Conservation (phyloP, 2,888 invertebrate genomes). For the Hemaris fuciformis region DNA sequence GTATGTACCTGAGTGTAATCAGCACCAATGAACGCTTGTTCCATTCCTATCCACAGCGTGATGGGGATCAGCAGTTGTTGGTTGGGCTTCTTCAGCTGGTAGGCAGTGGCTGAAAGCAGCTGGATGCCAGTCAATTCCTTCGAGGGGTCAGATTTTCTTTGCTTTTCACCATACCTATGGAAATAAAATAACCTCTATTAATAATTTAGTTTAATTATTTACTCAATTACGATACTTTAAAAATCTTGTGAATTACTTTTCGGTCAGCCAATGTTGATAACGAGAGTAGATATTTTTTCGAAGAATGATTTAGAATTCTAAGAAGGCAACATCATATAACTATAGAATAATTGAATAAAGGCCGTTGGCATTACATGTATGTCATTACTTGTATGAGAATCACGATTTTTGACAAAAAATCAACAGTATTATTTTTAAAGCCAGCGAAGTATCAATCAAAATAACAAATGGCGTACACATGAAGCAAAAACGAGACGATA, state of each 20-base stretch:
- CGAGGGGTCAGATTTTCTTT: constrained; percentile 87
- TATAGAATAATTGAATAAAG: background rate
- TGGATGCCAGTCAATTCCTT: constrained; percentile 89
- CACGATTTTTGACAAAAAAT: background rate
- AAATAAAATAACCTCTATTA: background rate
- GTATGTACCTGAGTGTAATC: constrained; percentile 89
- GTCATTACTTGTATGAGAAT: background rate
- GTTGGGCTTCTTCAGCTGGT: constrained; percentile 94
- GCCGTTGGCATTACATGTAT: too few relatives aligned
- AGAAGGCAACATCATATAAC: background rate
- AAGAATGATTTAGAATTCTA: background rate
- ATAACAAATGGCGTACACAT: background rate
- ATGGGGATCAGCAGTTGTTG: constrained; percentile 96
- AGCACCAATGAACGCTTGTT: constrained; percentile 97
- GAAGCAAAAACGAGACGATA: background rate
- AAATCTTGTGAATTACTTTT: background rate
- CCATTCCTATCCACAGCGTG: constrained; percentile 98
- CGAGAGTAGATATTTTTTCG: constrained; percentile 1
- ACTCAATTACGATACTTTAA: background rate
- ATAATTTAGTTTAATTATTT: background rate
- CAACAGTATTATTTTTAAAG: background rate
- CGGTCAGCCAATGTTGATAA: background rate
- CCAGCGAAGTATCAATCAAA: background rate
- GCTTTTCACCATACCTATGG: constrained; percentile 91
- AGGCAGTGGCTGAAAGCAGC: constrained; percentile 92